Evolutionary conservation across 2,797 vertebrate genomes (phyloP).

Genomic region (Microtus californicus): DNA sequence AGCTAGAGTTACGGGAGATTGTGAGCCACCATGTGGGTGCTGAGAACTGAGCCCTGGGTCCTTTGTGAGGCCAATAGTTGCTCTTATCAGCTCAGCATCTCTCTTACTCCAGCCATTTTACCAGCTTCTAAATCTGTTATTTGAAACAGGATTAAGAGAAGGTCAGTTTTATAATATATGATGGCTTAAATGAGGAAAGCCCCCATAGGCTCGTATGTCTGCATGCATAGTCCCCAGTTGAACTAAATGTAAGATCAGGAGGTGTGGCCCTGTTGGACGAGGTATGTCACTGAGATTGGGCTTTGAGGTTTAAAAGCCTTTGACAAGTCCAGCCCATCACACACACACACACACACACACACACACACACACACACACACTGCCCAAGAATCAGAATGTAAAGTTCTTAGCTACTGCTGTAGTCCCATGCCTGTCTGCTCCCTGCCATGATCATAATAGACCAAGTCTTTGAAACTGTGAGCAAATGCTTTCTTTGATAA

Average conservation of each 20-base stretch:
- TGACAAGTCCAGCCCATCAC: neutral
- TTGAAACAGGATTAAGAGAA: constrained; percentile 9
- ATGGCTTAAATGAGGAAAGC: neutral
- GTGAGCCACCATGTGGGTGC: neutral
- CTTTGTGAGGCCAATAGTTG: neutral
- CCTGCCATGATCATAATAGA: too few species aligned
- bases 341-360: too few species aligned
- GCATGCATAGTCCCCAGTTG: neutral
- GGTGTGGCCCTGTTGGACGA: neutral
- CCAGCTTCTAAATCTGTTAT: neutral
- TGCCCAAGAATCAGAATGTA: too few species aligned
- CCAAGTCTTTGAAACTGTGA: too few species aligned
- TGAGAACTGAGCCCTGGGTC: neutral
- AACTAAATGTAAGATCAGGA: neutral
- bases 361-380: too few species aligned
- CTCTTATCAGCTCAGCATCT: too few species aligned
- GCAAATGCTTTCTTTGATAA: neutral
- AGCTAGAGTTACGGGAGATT: neutral
- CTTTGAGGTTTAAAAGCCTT: neutral
- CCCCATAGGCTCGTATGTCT: neutral
- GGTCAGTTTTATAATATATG: neutral
- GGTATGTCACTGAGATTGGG: neutral
- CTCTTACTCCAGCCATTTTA: too few species aligned
- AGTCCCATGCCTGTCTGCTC: too few species aligned
- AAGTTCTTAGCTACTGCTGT: too few species aligned